These are phyloP conservation scores for Pungitius pungitius DNA, from an alignment of 2,113 vertebrate genomes.

Conservation along the genomic window DNA sequence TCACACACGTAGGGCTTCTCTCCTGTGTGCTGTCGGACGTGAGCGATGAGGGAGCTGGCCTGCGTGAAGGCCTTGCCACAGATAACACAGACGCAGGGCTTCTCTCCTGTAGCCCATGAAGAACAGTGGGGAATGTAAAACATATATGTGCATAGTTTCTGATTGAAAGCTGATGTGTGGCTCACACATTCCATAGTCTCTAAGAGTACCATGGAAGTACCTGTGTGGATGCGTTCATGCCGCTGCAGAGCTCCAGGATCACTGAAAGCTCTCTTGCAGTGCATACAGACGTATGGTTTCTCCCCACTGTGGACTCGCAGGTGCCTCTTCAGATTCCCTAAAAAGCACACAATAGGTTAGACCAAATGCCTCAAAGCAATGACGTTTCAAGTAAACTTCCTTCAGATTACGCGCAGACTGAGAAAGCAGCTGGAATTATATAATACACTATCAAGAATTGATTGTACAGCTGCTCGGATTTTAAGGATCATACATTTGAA, in stretches of 20 bases:
- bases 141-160: not conserved
- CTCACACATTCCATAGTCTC: not conserved
- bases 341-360: slow-evolving; percentile 4
- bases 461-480: not conserved
- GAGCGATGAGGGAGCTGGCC: slow-evolving; percentile 96
- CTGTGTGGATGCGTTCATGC: slow-evolving; percentile 96
- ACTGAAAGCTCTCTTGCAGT: slow-evolving; percentile 94
- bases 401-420: not conserved
- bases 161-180: not conserved
- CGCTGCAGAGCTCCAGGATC: slow-evolving; percentile 94
- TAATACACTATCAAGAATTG: not conserved
- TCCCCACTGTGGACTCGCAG: slow-evolving; percentile 97
- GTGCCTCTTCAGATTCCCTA: slow-evolving; percentile 96
- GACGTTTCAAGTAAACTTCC: not conserved
- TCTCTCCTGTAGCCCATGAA: slow-evolving; percentile 86
- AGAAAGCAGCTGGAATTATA: slow-evolving; percentile 4
- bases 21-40: slow-evolving; percentile 96
- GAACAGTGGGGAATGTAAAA: not conserved
- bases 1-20: slow-evolving; percentile 99
- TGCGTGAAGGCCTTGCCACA: slow-evolving; percentile 98
- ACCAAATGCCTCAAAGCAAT: slow-evolving; percentile 3
- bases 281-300: slow-evolving; percentile 92
- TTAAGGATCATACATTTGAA: not conserved
- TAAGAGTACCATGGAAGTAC: slow-evolving; percentile 66
- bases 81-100: slow-evolving; percentile 92